Base-by-base conservation (phyloP, 2,888 invertebrate genomes). In the Lasius platythorax region DNA sequence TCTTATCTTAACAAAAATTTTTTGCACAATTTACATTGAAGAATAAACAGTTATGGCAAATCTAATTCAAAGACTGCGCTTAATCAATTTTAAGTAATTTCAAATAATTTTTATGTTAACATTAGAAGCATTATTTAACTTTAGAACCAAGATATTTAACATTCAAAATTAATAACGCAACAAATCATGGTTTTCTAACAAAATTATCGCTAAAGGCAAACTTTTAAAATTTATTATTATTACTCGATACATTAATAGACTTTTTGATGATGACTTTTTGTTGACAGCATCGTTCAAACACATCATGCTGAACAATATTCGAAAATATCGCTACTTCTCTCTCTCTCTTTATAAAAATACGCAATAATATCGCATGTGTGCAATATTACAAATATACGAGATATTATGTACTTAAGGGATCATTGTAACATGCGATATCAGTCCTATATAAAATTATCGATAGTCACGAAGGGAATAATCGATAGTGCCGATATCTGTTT, bases 401-500 rank as follows among this genome's bases (percentile, higher is more conserved):
- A 63, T 30, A 40, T 23, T 23, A 15, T 18, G 23, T 40, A 8
- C 11, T 66, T 37, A 37, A 33, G 4, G 30, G 40, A 53, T 70
- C 70, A n/a, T 53, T 43, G 70, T 33, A 50, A 33, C 33, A 30
- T 3, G 70, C n/a, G 50, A 23, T 33, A 70, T 70, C 70, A 12
- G 12, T 15, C 9, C 33, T 5, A 30, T 30, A 23, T 30, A 68
- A 68, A 28, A 28, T 46, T 50, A 70, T 28, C 18, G n/a, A 50
- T 12, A 70, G 6, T 70, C 30, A 50, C 50, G 43, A 58, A 33
- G 33, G 1, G 46, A 79, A 18, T 53, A 40, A 53, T 40, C 67
- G 12, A 30, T 18, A 50, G 8, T 9, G n/a, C 30, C 30, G 1
- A 79, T 68, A 68, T 79, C 33, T 61, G 33, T 79, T 79, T 23